Evolutionary conservation across 2,113 vertebrate genomes (phyloP).

Genomic region (Chionodraco myersi): DNA sequence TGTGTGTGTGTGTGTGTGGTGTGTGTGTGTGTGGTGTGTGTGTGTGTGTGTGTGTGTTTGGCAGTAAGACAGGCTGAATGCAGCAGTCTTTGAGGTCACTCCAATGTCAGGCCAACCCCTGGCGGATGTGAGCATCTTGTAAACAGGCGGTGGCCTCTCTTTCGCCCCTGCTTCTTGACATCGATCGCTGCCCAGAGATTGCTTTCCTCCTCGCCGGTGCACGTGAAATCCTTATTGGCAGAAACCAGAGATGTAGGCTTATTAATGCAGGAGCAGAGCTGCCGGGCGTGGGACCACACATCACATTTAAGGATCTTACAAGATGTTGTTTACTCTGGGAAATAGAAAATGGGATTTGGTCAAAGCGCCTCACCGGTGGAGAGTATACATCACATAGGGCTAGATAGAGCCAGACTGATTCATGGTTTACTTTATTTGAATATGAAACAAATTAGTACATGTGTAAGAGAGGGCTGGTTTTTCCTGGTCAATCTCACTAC

Average conservation of each 20-base stretch:
- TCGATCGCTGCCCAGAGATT: slow-evolving; percentile 40
- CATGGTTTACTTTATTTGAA: too few relatives aligned
- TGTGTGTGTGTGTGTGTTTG: slow-evolving; percentile 19
- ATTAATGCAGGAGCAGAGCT: slow-evolving; percentile 1
- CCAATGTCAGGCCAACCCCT: slow-evolving; percentile 67
- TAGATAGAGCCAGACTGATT: not conserved
- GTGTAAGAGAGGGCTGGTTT: not conserved
- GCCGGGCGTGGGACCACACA: not conserved
- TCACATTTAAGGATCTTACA: not conserved
- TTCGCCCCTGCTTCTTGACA: slow-evolving; percentile 9
- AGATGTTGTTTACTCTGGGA: not conserved
- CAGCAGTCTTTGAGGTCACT: slow-evolving; percentile 65
- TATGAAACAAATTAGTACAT: not conserved
- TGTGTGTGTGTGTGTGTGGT: not conserved
- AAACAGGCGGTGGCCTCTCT: slow-evolving; percentile 37
- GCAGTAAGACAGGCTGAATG: slow-evolving; percentile 57
- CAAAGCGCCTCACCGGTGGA: not conserved
- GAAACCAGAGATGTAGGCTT: not conserved
- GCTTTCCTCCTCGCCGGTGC: not conserved
- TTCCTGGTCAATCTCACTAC: too few relatives aligned
- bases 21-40: slow-evolving; percentile 22
- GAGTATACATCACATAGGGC: not conserved
- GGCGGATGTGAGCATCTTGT: slow-evolving; percentile 44
- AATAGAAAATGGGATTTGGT: not conserved
- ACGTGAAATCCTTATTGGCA: slow-evolving; percentile 4